Evolutionary conservation across 2,888 invertebrate species (phyloP).

Genomic region (Diaprepes abbreviatus): DNA sequence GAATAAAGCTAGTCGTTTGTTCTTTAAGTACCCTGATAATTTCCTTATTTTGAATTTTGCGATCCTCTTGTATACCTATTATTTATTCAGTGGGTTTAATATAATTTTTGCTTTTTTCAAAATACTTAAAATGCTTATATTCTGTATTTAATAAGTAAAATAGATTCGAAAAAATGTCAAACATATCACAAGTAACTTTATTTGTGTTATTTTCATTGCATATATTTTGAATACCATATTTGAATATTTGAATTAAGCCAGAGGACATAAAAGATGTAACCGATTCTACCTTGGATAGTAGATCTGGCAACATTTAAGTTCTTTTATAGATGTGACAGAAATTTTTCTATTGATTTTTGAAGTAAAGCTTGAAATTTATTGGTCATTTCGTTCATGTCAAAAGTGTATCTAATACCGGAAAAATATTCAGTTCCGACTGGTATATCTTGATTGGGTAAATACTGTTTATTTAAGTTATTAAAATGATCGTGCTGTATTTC

Average conservation of each 20-base stretch:
- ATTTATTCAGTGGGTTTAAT: not conserved
- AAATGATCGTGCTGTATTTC: not conserved
- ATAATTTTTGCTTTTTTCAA: constrained; percentile 10
- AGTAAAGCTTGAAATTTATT: too few species aligned
- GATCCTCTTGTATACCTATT: not conserved
- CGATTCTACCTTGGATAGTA: constrained; percentile 9
- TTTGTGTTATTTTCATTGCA: not conserved
- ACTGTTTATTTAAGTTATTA: too few species aligned
- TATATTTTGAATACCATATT: constrained; percentile 8
- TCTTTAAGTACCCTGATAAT: not conserved
- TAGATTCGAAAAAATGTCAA: constrained; percentile 10
- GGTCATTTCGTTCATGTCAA: too few species aligned
- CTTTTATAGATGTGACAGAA: not conserved
- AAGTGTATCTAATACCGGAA: too few species aligned
- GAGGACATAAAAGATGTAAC: too few species aligned
- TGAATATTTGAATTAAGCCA: not conserved
- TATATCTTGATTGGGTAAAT: too few species aligned
- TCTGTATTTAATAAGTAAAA: constrained; percentile 32
- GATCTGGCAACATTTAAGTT: not conserved
- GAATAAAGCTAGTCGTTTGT: not conserved
- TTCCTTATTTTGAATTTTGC: not conserved
- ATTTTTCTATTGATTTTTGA: too few species aligned
- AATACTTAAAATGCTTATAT: constrained; percentile 39
- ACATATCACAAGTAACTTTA: not conserved
- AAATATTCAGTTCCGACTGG: not conserved